Evolutionary conservation across 2,888 invertebrate species (phyloP).

Genomic region (Lepidocyrtoides sp.): DNA sequence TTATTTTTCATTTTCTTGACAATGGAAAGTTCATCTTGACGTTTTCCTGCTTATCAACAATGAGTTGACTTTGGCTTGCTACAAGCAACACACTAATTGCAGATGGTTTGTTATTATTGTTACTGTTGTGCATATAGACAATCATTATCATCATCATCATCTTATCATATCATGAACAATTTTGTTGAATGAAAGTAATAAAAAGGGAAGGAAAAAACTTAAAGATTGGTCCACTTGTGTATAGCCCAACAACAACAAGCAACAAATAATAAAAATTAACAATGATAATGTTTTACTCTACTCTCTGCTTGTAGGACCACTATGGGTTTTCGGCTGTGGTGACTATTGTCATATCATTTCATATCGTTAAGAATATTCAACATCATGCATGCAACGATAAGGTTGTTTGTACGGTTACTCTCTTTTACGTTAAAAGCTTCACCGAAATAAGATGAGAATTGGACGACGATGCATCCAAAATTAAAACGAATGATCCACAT

Average conservation of each 20-base stretch:
- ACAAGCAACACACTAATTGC: slow-evolving; percentile 71
- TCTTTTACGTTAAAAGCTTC: slow-evolving; percentile 19
- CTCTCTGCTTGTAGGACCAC: too few species aligned
- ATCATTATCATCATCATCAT: slow-evolving; percentile 20
- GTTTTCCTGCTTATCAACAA: slow-evolving; percentile 23
- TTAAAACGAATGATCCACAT: slow-evolving; percentile 19
- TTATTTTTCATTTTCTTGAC: slow-evolving; percentile 53
- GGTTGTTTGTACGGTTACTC: neutral
- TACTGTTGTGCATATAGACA: neutral
- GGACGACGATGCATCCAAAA: slow-evolving; percentile 26
- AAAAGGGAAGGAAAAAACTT: slow-evolving; percentile 48
- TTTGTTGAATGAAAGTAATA: slow-evolving; percentile 63
- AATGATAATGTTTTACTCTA: slow-evolving; percentile 39
- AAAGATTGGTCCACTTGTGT: neutral
- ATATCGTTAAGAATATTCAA: neutral
- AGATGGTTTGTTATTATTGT: slow-evolving; percentile 71
- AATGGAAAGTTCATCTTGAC: slow-evolving; percentile 78
- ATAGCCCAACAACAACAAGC: neutral
- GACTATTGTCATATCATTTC: slow-evolving; percentile 69
- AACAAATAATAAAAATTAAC: slow-evolving; percentile 36
- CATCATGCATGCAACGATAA: neutral
- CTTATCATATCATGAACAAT: slow-evolving; percentile 34
- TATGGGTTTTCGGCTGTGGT: too few species aligned
- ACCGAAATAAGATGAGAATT: slow-evolving; percentile 8
- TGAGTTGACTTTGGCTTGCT: neutral